Conservation (phyloP, 2,113 vertebrate species). For the Castor canadensis region DNA sequence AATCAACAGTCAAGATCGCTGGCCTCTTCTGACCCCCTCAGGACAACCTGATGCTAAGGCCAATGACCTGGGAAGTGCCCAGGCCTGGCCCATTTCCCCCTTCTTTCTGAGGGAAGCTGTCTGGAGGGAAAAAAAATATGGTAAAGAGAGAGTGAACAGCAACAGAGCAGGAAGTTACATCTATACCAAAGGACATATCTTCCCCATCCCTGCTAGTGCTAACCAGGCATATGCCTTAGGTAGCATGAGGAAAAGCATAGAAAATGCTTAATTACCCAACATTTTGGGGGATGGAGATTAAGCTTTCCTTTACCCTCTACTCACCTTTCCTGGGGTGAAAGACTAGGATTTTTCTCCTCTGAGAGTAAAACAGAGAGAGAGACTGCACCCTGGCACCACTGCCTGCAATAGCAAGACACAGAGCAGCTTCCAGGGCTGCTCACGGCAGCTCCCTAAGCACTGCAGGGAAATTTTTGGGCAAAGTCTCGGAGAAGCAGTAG, state of each 20-base stretch:
- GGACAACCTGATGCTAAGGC: not conserved
- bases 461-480: not conserved
- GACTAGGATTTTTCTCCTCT: not conserved
- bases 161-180: not conserved
- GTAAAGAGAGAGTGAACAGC: not conserved
- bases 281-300: not conserved
- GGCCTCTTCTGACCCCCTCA: slow-evolving; percentile 56
- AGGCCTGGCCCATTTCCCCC: not conserved
- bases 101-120: slow-evolving; percentile 23
- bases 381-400: not conserved
- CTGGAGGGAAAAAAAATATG: not conserved
- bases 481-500: not conserved
- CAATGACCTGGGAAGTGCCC: not conserved
- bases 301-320: not conserved
- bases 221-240: not conserved
- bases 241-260: not conserved
- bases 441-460: not conserved
- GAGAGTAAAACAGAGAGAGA: not conserved
- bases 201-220: not conserved
- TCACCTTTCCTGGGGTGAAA: not conserved
- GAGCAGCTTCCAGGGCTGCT: not conserved
- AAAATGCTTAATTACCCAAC: not conserved
- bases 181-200: not conserved
- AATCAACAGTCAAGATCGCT: slow-evolving; percentile 64
- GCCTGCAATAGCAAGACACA: not conserved